Percentiles rank a stretch among this genome's conserved stretches.
Conservation (phyloP, 2,113 vertebrate species). For the Alethe diademata region DNA sequence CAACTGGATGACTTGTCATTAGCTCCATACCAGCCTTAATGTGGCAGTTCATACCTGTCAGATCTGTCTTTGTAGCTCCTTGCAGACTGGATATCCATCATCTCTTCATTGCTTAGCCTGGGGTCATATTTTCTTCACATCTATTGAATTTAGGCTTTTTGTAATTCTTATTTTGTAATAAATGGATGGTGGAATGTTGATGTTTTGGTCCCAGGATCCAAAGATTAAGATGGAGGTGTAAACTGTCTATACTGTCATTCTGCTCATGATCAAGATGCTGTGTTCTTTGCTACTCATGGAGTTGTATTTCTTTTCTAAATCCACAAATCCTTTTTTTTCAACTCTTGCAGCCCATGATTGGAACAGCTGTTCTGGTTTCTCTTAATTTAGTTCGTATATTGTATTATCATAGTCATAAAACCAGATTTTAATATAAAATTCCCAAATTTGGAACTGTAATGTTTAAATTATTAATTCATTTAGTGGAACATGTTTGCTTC, state of each 20-base stretch:
- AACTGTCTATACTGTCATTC: neutral
- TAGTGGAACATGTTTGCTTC: neutral
- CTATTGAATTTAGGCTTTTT: slow-evolving; percentile 34
- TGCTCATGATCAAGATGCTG: neutral
- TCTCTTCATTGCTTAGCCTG: neutral
- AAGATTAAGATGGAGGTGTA: neutral
- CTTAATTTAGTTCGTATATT: neutral
- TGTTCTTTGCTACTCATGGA: neutral
- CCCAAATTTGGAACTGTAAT: neutral
- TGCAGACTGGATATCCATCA: slow-evolving; percentile 33
- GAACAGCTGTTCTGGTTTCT: neutral
- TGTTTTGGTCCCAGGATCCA: neutral
- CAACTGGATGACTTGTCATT: neutral
- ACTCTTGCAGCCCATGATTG: neutral
- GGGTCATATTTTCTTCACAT: slow-evolving; percentile 31
- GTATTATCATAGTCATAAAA: neutral
- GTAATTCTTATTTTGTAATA: slow-evolving; percentile 20
- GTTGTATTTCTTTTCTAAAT: neutral
- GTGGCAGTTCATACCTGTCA: slow-evolving; percentile 43
- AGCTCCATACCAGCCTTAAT: neutral
- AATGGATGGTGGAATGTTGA: neutral
- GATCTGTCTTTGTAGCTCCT: neutral
- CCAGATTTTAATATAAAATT: neutral
- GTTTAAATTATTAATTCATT: neutral
- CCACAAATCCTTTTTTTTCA: neutral